Conservation (phyloP, 2,888 invertebrate genomes). For the Watsonalla binaria region DNA sequence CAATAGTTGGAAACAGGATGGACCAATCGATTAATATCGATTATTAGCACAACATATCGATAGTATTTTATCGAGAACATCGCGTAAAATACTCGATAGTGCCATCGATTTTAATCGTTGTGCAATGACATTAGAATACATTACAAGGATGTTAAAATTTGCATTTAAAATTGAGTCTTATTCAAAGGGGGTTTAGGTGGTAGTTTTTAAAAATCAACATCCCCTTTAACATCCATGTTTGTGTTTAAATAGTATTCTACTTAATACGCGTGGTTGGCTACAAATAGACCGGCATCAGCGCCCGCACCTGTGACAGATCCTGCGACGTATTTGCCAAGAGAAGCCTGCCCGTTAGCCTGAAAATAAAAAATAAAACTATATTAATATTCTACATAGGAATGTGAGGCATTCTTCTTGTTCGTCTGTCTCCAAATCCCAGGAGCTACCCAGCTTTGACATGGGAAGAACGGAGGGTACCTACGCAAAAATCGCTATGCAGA, state of each 20-base stretch:
- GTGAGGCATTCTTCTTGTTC: too few species aligned
- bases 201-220: too few species aligned
- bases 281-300: constrained; percentile 92
- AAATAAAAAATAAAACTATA: constrained; percentile 20
- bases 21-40: not conserved
- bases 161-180: too few species aligned
- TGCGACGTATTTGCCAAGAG: constrained; percentile 92
- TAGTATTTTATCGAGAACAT: not conserved
- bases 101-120: not conserved
- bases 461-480: too few species aligned
- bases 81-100: not conserved
- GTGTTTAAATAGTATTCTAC: too few species aligned
- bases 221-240: too few species aligned
- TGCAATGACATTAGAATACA: not conserved
- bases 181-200: too few species aligned
- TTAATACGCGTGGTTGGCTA: constrained; percentile 98
- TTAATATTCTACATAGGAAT: not conserved
- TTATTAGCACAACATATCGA: not conserved
- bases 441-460: too few species aligned
- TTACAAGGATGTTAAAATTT: not conserved
- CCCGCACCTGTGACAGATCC: constrained; percentile 93
- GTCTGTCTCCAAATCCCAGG: too few species aligned
- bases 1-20: not conserved
- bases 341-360: constrained; percentile 95
- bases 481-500: too few species aligned